phyloP scores from a whole-genome alignment of 2,888 invertebrate genomes.

The Drosophila prolongata region DNA sequence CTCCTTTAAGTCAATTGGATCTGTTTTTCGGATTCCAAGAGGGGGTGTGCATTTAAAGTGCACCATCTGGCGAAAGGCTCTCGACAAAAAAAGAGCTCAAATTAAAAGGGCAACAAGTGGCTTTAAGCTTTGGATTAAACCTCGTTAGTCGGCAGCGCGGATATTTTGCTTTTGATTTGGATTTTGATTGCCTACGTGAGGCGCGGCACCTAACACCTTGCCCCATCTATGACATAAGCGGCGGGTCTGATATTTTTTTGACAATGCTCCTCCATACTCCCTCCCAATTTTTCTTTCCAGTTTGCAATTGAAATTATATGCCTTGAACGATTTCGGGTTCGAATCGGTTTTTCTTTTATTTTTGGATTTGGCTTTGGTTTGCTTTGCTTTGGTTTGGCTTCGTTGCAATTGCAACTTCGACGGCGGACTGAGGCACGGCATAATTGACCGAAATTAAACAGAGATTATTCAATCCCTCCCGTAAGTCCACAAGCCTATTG shows the following conservation, averaged over 20 bases:
- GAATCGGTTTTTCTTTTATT: not conserved
- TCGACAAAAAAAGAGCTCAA: not conserved
- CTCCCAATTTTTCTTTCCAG: constrained; percentile 1
- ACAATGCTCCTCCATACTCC: constrained; percentile 44
- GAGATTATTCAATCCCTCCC: constrained; percentile 70
- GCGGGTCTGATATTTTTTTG: constrained; percentile 55
- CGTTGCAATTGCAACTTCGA: constrained; percentile 33
- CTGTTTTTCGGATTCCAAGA: not conserved
- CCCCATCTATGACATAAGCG: constrained; percentile 47
- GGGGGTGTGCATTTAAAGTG: constrained; percentile 1
- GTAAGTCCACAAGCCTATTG: constrained; percentile 1
- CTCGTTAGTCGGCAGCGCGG: constrained; percentile 14
- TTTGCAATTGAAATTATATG: constrained; percentile 67
- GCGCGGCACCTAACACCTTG: constrained; percentile 54
- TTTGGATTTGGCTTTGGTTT: constrained; percentile 10
- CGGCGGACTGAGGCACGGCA: constrained; percentile 46
- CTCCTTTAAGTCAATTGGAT: constrained; percentile 17
- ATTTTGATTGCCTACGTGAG: constrained; percentile 64
- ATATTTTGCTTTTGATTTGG: constrained; percentile 17
- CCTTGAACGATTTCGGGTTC: constrained; percentile 45
- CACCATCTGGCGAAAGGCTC: constrained; percentile 17
- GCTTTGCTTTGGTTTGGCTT: constrained; percentile 15
- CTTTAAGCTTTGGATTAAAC: constrained; percentile 15
- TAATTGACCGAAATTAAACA: constrained; percentile 75
- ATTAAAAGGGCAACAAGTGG: constrained; percentile 37